These are phyloP conservation scores for Temnothorax curvispinosus DNA, from an alignment of 1,140 invertebrate species.

Conservation along the genomic window DNA sequence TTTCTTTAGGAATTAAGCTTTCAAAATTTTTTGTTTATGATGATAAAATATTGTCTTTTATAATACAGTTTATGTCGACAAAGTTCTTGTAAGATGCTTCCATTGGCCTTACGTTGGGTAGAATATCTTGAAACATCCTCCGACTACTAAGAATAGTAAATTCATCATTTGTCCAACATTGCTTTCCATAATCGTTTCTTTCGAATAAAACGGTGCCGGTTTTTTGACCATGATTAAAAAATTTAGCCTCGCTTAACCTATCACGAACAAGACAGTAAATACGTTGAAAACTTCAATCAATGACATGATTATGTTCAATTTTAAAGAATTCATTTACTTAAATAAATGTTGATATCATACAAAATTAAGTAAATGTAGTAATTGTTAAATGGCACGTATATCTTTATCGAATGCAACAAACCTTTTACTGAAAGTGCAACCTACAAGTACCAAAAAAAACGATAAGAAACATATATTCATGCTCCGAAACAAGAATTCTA, in stretches of 20 bases:
- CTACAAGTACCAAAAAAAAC: slow-evolving; percentile 65
- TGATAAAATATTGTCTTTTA: neutral
- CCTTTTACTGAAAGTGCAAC: slow-evolving; percentile 61
- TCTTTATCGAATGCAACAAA: neutral
- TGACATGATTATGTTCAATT: neutral
- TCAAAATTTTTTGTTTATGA: neutral
- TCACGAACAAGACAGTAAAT: neutral
- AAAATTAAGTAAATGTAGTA: neutral
- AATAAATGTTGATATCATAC: neutral
- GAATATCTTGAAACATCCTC: slow-evolving; percentile 79
- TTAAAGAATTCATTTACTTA: neutral
- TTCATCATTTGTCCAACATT: slow-evolving; percentile 80
- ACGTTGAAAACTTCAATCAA: neutral
- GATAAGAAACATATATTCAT: slow-evolving; percentile 75
- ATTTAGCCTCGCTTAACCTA: slow-evolving; percentile 55
- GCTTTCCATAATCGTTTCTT: slow-evolving; percentile 70
- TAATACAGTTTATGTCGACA: neutral
- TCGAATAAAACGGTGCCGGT: slow-evolving; percentile 81
- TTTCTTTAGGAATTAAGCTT: neutral
- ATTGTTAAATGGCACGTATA: neutral
- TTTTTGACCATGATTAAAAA: slow-evolving; percentile 70
- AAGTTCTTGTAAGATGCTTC: neutral
- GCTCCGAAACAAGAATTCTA: slow-evolving; percentile 61
- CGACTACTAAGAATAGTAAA: slow-evolving; percentile 77
- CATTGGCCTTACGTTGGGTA: slow-evolving; percentile 75